These are phyloP conservation scores for Mesodorylaimus sp. DNA, from an alignment of 2,888 invertebrate genomes.

Conservation along the genomic window DNA sequence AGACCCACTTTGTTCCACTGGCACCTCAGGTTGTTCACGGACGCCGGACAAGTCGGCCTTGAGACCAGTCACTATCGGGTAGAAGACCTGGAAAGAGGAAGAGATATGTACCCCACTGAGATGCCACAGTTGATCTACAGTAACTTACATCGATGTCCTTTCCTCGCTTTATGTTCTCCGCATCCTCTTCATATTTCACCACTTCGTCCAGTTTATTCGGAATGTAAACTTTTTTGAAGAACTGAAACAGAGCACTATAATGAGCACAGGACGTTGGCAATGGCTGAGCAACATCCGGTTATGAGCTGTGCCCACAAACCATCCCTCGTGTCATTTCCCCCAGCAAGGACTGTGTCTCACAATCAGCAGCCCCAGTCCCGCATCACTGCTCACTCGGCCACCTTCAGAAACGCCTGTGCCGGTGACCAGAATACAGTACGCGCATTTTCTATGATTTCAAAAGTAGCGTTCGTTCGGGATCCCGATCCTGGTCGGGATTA, in stretches of 20 bases:
- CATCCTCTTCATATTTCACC: conserved; percentile 46
- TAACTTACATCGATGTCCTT: conserved; percentile 2
- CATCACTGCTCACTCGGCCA: no score
- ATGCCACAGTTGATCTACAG: not conserved
- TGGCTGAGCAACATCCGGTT: not conserved
- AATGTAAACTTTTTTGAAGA: conserved; percentile 79
- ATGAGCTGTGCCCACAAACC: conserved; percentile 40
- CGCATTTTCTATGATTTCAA: no score
- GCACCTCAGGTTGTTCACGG: conserved; percentile 46
- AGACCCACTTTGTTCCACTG: conserved; percentile 24
- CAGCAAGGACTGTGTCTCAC: no score
- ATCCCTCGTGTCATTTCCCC: conserved; percentile 24
- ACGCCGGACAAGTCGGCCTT: conserved; percentile 59
- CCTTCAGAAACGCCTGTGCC: no score
- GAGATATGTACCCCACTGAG: conserved; percentile 42
- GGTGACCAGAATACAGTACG: no score
- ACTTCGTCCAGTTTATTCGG: conserved; percentile 79
- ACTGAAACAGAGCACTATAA: conserved; percentile 10
- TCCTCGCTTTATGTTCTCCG: conserved; percentile 42
- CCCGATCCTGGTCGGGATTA: no score
- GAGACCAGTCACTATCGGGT: conserved; percentile 67
- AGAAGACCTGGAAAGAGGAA: conserved; percentile 55
- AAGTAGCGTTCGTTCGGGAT: no score
- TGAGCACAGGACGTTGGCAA: not conserved
- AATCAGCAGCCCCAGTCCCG: no score